Conservation (phyloP, 2,888 invertebrate species). For the Exocentrus adspersus region DNA sequence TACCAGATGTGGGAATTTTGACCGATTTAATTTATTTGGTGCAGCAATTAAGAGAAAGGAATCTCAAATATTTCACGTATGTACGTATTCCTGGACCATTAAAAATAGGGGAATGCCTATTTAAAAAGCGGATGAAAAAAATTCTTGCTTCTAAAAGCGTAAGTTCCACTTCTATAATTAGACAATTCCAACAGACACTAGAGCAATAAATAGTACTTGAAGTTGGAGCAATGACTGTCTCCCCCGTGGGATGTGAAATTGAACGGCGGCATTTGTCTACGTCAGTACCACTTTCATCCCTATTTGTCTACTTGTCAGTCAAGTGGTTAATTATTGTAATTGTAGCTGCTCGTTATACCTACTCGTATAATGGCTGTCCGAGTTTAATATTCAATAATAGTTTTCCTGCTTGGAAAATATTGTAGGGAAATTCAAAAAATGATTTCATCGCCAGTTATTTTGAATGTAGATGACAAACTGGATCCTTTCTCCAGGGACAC, state of each 20-base stretch:
- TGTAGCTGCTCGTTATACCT: too few species aligned
- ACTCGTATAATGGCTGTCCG: not conserved
- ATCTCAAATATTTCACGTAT: too few species aligned
- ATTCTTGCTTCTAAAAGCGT: too few species aligned
- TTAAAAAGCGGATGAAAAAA: too few species aligned
- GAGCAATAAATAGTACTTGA: not conserved
- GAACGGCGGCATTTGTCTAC: not conserved
- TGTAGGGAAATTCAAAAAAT: too few species aligned
- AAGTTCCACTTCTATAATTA: not conserved
- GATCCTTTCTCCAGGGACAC: not conserved
- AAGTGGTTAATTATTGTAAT: not conserved
- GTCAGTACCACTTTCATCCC: not conserved
- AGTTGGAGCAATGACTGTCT: conserved; percentile 1
- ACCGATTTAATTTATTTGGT: too few species aligned
- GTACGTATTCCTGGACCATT: too few species aligned
- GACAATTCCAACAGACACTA: not conserved
- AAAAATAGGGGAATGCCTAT: too few species aligned
- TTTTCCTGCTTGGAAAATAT: not conserved
- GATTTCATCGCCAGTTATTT: too few species aligned
- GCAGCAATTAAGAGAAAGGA: too few species aligned
- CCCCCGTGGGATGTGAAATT: not conserved
- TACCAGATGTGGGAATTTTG: too few species aligned
- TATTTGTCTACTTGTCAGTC: not conserved
- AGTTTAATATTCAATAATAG: not conserved
- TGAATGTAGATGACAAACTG: too few species aligned